Percentiles rank a stretch among this genome's conserved stretches.
Conservation (phyloP, 2,888 invertebrate genomes). For the Rhogogaster chlorosoma region DNA sequence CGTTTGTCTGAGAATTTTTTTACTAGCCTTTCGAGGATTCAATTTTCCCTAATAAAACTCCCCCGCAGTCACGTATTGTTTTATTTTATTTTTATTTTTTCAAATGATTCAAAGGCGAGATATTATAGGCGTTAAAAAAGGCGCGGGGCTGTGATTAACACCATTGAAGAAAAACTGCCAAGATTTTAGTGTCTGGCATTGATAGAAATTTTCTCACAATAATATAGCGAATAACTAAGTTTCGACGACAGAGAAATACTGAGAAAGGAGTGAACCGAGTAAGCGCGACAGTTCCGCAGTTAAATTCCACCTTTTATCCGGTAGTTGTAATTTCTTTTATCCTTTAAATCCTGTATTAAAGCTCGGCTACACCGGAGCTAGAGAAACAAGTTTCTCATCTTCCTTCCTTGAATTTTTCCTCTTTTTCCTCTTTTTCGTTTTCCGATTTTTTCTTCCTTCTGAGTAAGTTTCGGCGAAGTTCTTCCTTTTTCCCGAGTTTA, state of each 20-base stretch:
- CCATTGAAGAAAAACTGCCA: neutral
- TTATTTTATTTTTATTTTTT: too few relatives aligned
- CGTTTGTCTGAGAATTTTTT: neutral
- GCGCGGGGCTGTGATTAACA: too few relatives aligned
- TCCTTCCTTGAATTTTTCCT: neutral
- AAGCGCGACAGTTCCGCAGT: neutral
- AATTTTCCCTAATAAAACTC: neutral
- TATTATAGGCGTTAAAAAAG: neutral
- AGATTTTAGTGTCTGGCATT: too few relatives aligned
- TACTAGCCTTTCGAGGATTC: neutral
- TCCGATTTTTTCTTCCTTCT: neutral
- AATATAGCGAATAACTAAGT: neutral
- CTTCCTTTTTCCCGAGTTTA: neutral
- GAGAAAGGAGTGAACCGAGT: neutral
- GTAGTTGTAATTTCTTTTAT: neutral
- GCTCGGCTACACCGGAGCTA: neutral
- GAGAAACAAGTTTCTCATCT: conserved; percentile 2
- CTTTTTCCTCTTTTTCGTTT: neutral
- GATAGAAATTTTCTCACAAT: neutral
- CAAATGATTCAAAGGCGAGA: neutral
- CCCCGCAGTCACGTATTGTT: neutral
- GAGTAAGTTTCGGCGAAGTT: neutral
- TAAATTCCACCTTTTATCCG: conserved; percentile 13
- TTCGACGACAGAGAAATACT: neutral
- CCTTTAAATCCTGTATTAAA: conserved; percentile 10